phyloP scores from a whole-genome alignment of 2,113 vertebrate species.

The Chauna torquata region DNA sequence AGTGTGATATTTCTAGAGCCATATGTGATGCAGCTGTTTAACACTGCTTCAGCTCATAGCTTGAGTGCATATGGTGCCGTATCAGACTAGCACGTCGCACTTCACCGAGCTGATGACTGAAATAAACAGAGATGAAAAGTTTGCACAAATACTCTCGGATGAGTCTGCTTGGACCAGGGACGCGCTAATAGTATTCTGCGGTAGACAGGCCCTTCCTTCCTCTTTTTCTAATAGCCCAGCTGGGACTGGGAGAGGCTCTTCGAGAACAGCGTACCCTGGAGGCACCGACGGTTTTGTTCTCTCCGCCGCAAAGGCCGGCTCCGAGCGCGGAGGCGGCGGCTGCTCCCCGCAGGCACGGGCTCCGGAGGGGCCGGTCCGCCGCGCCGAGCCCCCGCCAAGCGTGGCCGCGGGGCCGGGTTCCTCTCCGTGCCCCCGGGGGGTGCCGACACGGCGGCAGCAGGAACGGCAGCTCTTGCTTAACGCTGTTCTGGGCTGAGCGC shows the following conservation, averaged over 20 bases:
- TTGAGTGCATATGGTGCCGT: not conserved
- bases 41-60: not conserved
- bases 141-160: not conserved
- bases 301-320: accelerated
- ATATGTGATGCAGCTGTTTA: not conserved
- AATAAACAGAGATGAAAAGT: not conserved
- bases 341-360: too few relatives aligned
- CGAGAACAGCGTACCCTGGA: accelerated
- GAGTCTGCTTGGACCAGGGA: not conserved
- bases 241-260: not conserved
- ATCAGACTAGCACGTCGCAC: accelerated
- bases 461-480: not conserved
- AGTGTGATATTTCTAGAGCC: not conserved
- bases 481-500: not conserved
- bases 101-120: not conserved
- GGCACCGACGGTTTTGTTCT: accelerated
- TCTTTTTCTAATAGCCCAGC: not conserved
- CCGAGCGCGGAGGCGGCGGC: not conserved
- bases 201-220: too few relatives aligned
- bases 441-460: not conserved
- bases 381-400: too few relatives aligned
- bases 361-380: too few relatives aligned
- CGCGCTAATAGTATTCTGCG: accelerated
- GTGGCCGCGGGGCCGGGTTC: too few relatives aligned
- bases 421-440: not conserved